These are phyloP conservation scores for Oncorhynchus mykiss DNA, from an alignment of 2,113 vertebrate genomes.

Conservation along the genomic window DNA sequence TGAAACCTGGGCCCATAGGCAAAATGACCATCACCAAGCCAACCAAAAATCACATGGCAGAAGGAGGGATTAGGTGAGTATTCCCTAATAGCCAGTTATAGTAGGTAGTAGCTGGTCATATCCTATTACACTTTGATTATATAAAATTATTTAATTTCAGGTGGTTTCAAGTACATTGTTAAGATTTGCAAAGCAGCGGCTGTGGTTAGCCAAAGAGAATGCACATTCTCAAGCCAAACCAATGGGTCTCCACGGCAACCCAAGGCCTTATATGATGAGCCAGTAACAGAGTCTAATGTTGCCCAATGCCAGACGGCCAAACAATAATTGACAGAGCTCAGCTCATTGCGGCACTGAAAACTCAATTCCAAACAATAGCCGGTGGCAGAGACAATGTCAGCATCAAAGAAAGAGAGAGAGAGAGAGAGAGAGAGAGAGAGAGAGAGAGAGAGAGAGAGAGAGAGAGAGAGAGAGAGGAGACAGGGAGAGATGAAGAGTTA, in stretches of 20 bases:
- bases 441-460: not conserved
- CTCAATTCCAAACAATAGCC: slow-evolving; percentile 41
- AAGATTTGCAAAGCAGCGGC: too few species aligned
- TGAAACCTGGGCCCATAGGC: too few species aligned
- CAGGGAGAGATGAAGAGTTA: not conserved
- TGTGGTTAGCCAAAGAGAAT: too few species aligned
- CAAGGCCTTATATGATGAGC: not conserved
- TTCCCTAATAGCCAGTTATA: too few species aligned
- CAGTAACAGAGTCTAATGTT: slow-evolving; percentile 23
- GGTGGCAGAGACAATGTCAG: slow-evolving; percentile 34
- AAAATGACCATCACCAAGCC: too few species aligned
- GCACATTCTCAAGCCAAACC: not conserved
- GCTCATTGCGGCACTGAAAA: slow-evolving; percentile 34
- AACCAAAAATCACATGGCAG: too few species aligned
- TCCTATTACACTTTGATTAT: too few species aligned
- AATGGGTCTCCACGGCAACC: too few species aligned
- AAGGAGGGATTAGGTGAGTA: too few species aligned
- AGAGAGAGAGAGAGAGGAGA: not conserved
- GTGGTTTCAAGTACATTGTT: too few species aligned
- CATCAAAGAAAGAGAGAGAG: slow-evolving; percentile 38
- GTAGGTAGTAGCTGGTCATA: too few species aligned
- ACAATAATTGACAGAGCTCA: slow-evolving; percentile 31
- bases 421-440: not conserved
- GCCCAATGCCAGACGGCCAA: slow-evolving; percentile 17
- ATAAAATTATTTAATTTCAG: too few species aligned